Evolutionary conservation across 2,113 vertebrate genomes (phyloP).

Genomic region (Falcunculus frontatus): DNA sequence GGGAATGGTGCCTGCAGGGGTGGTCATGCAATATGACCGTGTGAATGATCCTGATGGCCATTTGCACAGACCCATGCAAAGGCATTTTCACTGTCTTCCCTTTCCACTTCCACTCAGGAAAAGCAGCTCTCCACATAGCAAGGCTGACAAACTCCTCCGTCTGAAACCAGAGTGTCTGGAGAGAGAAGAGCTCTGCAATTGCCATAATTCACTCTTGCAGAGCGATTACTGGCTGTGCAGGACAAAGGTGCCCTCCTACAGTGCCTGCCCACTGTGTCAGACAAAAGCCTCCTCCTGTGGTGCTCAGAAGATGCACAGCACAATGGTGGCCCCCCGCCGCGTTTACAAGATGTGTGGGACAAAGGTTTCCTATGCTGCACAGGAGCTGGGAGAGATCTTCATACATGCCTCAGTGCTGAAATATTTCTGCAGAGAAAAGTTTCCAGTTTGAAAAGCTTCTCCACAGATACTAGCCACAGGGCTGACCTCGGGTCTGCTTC

Average conservation of each 20-base stretch:
- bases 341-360: slow-evolving; percentile 38
- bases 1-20: background rate
- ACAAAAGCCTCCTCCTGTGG: slow-evolving; percentile 25
- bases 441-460: background rate
- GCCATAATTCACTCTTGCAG: background rate
- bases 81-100: accelerated
- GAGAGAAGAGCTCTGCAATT: background rate
- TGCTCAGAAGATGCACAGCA: slow-evolving; percentile 2
- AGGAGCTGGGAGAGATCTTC: background rate
- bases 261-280: background rate
- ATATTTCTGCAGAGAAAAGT: background rate
- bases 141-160: accelerated
- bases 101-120: background rate
- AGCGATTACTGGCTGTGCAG: background rate
- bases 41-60: accelerated
- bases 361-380: slow-evolving; percentile 32
- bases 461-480: background rate
- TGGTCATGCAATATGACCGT: accelerated
- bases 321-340: background rate
- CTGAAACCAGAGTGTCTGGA: accelerated
- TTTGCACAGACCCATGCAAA: accelerated
- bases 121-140: background rate
- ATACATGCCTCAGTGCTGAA: background rate
- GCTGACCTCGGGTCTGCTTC: background rate
- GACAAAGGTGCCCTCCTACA: slow-evolving; percentile 40